phyloP scores from a whole-genome alignment of 2,113 vertebrate species.

The Theristicus caerulescens region DNA sequence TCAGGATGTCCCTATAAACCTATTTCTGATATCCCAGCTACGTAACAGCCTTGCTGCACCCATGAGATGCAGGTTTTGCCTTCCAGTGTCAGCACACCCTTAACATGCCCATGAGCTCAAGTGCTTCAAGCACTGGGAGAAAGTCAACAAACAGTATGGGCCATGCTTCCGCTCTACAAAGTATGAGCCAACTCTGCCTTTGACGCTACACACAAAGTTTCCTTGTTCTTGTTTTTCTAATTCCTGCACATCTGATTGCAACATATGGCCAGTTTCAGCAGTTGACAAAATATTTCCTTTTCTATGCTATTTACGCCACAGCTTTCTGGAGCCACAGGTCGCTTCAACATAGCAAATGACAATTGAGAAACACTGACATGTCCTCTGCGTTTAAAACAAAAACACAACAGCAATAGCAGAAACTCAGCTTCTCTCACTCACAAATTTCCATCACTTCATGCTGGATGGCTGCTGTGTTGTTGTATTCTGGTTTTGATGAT shows the following conservation, averaged over 20 bases:
- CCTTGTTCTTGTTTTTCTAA: slow-evolving; percentile 11
- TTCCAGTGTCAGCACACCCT: not conserved
- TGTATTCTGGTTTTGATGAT: slow-evolving; percentile 42
- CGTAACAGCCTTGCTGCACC: not conserved
- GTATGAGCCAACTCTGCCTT: not conserved
- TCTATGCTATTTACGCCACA: not conserved
- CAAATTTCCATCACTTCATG: not conserved
- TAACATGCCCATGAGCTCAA: not conserved
- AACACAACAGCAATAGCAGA: not conserved
- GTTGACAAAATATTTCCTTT: slow-evolving; percentile 45
- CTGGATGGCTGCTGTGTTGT: slow-evolving; percentile 1
- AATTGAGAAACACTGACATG: not conserved
- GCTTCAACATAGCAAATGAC: not conserved
- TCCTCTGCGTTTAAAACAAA: not conserved
- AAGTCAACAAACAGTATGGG: not conserved
- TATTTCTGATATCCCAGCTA: not conserved
- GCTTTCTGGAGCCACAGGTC: not conserved
- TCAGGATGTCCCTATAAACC: not conserved
- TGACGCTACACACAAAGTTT: not conserved
- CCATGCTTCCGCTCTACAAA: not conserved
- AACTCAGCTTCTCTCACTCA: not conserved
- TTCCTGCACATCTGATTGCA: slow-evolving; percentile 34
- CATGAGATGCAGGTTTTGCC: not conserved
- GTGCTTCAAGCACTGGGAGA: not conserved
- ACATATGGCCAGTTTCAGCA: slow-evolving; percentile 23